Conservation (phyloP, 2,797 vertebrate species). For the Sebastes cheni region DNA sequence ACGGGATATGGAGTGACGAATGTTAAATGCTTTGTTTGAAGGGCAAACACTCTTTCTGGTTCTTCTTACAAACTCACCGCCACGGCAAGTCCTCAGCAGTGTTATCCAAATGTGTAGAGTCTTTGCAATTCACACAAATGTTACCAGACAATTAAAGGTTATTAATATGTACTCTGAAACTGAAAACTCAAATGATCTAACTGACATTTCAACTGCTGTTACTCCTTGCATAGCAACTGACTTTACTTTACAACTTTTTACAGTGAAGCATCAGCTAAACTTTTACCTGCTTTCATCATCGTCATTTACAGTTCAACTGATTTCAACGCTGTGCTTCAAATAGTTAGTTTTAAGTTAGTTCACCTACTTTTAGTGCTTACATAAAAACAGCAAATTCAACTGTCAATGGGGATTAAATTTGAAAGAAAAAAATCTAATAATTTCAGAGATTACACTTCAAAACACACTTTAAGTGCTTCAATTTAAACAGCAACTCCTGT, state of each 20-base stretch:
- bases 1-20: slow-evolving; percentile 37
- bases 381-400: not conserved
- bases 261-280: not conserved
- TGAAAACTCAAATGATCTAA: not conserved
- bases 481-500: not conserved
- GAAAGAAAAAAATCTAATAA: not conserved
- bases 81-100: not conserved
- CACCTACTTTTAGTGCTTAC: not conserved
- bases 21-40: slow-evolving; percentile 62
- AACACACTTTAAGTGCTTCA: not conserved
- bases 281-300: not conserved
- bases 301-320: not conserved
- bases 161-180: not conserved
- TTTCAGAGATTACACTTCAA: not conserved
- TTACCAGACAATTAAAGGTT: not conserved
- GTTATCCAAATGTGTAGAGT: not conserved
- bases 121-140: not conserved
- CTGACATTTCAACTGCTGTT: not conserved
- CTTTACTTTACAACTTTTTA: not conserved
- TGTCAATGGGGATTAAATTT: not conserved
- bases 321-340: not conserved
- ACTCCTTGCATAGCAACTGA: not conserved
- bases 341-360: not conserved
- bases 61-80: not conserved
- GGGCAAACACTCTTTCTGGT: slow-evolving; percentile 40